Evolutionary conservation across 53 echinoderm and acorn worm species (phyloP), one percentile per base, ranked within the genome.

Genomic region (Crossaster papposus): DNA sequence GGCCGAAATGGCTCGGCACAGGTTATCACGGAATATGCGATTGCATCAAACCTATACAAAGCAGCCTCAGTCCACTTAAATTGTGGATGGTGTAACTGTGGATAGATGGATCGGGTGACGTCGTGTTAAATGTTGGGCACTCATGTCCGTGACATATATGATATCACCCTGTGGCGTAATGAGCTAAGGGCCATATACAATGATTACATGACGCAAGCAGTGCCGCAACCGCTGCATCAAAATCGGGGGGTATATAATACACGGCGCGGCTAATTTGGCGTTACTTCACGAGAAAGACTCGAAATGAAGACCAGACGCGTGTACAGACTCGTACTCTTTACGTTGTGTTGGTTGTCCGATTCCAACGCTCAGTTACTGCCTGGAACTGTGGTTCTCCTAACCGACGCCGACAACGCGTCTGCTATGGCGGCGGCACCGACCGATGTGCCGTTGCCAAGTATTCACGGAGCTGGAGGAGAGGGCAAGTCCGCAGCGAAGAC

Each of bases 401-500:
- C n/a, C 15, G 15, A 73, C 28, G 24, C n/a, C 15, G 15, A 73
- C 1, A 35, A 73, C 74, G 18, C 14, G 33, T 35, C 74, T 30
- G 17, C 18, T 14, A 18, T 11, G 13, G 13, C 74, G 4, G 3
- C 74, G 33, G 15, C 13, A 32, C 33, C 17, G 11, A 34, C 28
- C 32, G 33, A 32, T n/a, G n/a, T n/a, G 9, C 15, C 33, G 15
- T 14, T 14, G 1, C 6, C 24, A n/a, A 12, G 3, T 26, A n/a
- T n/a, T n/a, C n/a, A n/a, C n/a, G n/a, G n/a, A n/a, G 28, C 13
- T 7, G 10, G 17, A 36, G 35, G 9, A 30, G 72, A 6, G 71
- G 10, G 2, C 85, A 30, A n/a, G 70, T 30, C 50, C 23, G 70
- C 35, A 35, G 89, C 28, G 3, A 90, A 68, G 79, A 65, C 50